Percentiles rank a stretch among this genome's conserved stretches.
Conservation (phyloP, 2,113 vertebrate species). For the Cyanoramphus novaezelandiae region DNA sequence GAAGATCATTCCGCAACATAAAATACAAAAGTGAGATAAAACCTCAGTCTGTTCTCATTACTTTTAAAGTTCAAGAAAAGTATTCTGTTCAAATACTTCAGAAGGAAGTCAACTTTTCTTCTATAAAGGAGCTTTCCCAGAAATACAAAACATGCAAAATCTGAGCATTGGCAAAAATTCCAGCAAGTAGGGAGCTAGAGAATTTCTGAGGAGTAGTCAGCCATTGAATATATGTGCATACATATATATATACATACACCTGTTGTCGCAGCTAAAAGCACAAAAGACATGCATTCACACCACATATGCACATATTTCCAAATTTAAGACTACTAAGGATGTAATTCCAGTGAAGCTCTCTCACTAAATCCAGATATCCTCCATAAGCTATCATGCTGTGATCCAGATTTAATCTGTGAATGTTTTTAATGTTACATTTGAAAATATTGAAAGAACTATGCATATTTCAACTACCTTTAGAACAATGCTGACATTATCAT, state of each 20-base stretch:
- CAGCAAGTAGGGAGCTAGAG: background rate
- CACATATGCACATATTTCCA: background rate
- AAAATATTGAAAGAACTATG: background rate
- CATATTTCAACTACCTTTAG: background rate
- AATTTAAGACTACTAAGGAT: background rate
- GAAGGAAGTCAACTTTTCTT: background rate
- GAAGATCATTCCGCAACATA: background rate
- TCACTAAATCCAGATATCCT: background rate
- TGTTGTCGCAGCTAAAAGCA: background rate
- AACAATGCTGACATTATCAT: background rate
- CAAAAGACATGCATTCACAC: background rate
- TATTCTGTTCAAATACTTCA: background rate
- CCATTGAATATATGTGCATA: background rate
- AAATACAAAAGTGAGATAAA: background rate
- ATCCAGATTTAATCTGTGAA: background rate
- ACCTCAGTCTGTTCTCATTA: background rate
- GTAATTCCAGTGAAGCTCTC: background rate
- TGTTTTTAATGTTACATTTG: background rate
- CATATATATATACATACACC: background rate
- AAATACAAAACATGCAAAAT: background rate
- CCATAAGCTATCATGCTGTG: background rate
- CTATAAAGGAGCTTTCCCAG: background rate
- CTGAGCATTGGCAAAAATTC: background rate
- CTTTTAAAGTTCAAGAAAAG: background rate
- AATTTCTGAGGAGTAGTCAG: background rate